phyloP scores from a whole-genome alignment of 64 coral and sea anemone species.

The Montipora capricornis region DNA sequence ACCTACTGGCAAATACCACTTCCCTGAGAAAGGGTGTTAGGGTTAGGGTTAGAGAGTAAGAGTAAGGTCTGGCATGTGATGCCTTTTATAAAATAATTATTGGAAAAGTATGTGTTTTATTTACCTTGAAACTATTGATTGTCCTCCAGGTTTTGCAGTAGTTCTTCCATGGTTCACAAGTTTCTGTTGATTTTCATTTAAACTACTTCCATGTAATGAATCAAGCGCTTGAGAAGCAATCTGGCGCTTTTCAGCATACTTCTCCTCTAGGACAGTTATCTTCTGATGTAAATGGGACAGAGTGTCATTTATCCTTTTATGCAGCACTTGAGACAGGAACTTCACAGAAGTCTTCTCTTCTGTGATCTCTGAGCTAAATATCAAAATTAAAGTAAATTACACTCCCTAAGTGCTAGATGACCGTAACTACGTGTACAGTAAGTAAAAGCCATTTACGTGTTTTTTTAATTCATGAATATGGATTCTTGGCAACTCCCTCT shows the following conservation, averaged over 20 bases:
- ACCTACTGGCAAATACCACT: too few species aligned
- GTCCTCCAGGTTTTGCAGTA: neutral
- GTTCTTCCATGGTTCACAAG: neutral
- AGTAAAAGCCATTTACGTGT: too few species aligned
- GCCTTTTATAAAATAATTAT: too few species aligned
- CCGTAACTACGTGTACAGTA: too few species aligned
- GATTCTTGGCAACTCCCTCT: too few species aligned
- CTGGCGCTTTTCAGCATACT: neutral
- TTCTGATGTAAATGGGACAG: neutral
- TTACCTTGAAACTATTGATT: neutral
- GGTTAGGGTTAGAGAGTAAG: too few species aligned
- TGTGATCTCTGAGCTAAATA: neutral
- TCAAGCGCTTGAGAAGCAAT: constrained; percentile 1
- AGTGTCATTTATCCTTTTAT: neutral
- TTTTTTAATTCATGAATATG: too few species aligned
- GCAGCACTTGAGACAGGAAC: neutral
- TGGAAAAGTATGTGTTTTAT: neutral
- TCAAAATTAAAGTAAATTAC: too few species aligned
- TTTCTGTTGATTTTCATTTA: neutral
- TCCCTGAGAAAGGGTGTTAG: too few species aligned
- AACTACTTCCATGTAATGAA: neutral
- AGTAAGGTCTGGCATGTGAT: too few species aligned
- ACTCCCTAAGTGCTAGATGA: too few species aligned
- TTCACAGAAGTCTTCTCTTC: neutral
- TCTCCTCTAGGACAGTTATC: neutral